Conservation (phyloP, 2,888 invertebrate species). For the Eupithecia inturbata region DNA sequence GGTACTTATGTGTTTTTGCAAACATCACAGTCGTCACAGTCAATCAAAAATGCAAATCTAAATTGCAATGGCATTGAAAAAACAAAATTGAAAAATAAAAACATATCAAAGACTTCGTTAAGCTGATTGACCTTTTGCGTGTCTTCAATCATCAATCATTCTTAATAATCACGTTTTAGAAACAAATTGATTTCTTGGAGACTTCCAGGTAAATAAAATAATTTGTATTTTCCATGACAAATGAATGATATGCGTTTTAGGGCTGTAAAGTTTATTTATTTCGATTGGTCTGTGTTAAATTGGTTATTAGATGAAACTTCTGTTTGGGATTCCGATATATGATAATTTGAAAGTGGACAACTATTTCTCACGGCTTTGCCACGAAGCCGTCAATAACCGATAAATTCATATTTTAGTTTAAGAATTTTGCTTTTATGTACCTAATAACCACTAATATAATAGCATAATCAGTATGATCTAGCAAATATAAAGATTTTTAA, state of each 20-base stretch:
- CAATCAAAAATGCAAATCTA: slow-evolving; percentile 34
- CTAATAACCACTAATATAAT: neutral
- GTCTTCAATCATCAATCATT: slow-evolving; percentile 40
- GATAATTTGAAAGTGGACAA: slow-evolving; percentile 12
- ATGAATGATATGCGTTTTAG: slow-evolving; percentile 24
- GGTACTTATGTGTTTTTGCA: neutral
- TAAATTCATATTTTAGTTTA: neutral
- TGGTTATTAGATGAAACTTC: slow-evolving; percentile 27
- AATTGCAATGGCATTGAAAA: slow-evolving; percentile 31
- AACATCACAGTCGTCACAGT: slow-evolving; percentile 8
- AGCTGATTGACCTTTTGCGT: slow-evolving; percentile 39
- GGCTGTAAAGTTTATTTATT: slow-evolving; percentile 14
- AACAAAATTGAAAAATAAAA: slow-evolving; percentile 37
- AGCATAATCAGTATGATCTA: neutral
- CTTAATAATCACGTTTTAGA: slow-evolving; percentile 35
- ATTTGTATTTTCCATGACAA: slow-evolving; percentile 35
- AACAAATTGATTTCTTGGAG: slow-evolving; percentile 42
- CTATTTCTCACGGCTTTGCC: slow-evolving; percentile 22
- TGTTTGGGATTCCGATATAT: slow-evolving; percentile 29
- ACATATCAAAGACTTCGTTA: slow-evolving; percentile 39
- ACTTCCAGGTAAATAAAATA: slow-evolving; percentile 32
- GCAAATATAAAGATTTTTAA: neutral
- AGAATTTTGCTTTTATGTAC: neutral
- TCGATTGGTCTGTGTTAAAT: slow-evolving; percentile 18
- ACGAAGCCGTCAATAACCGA: neutral